Conservation (phyloP, 1,140 invertebrate genomes). For the Chlorops oryzae region DNA sequence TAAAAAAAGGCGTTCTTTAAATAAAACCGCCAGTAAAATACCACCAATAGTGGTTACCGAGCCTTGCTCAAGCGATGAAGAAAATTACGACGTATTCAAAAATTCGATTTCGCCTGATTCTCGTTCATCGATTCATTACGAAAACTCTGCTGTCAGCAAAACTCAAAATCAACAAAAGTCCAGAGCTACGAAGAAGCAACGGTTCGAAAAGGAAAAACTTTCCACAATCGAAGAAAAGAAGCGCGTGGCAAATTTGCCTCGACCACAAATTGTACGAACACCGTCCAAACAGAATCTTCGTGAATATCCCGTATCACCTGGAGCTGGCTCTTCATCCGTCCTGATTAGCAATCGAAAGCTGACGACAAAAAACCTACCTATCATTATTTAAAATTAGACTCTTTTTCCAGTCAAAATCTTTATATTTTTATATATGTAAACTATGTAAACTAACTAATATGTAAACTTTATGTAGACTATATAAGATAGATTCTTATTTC, state of each 20-base stretch:
- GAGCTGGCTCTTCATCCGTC: not conserved
- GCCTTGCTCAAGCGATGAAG: conserved; percentile 6
- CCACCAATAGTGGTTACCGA: conserved; percentile 7
- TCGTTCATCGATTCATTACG: conserved; percentile 28
- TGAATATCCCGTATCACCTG: not conserved
- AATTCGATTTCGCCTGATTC: conserved; percentile 28
- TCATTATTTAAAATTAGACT: conserved; percentile 13
- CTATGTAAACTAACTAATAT: too few relatives aligned
- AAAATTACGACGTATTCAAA: conserved; percentile 23
- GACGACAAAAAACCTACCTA: conserved; percentile 17
- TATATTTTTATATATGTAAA: too few relatives aligned
- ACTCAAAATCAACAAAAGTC: not conserved
- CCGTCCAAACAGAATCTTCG: conserved; percentile 1
- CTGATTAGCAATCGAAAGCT: conserved; percentile 6
- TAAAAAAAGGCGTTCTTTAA: conserved; percentile 15
- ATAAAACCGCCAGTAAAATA: conserved; percentile 1
- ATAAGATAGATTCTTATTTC: too few relatives aligned
- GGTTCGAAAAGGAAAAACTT: conserved; percentile 5
- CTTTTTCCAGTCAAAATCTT: too few relatives aligned
- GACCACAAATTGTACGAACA: conserved; percentile 7
- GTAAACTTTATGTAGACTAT: too few relatives aligned
- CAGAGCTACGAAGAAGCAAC: not conserved
- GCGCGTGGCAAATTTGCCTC: conserved; percentile 8
- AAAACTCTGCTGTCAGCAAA: conserved; percentile 21
- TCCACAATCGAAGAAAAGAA: not conserved